These are phyloP conservation scores for Lerema accius DNA, from an alignment of 1,140 invertebrate genomes.

Conservation along the genomic window DNA sequence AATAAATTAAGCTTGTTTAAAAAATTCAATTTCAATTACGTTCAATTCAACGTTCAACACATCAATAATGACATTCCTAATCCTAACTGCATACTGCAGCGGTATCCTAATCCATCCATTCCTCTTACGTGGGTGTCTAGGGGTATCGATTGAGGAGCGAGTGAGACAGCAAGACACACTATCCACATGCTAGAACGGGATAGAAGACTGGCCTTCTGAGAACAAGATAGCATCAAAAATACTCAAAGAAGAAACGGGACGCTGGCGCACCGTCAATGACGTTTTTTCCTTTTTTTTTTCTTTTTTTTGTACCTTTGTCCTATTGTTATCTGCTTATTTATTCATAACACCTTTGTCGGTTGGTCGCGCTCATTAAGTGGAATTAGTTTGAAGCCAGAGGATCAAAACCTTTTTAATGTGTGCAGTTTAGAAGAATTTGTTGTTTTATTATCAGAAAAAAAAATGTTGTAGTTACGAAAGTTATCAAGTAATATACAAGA, in stretches of 20 bases:
- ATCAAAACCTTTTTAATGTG: slow-evolving; percentile 35
- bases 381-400: slow-evolving; percentile 44
- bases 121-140: slow-evolving; percentile 67
- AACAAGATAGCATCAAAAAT: slow-evolving; percentile 74
- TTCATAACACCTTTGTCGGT: slow-evolving; percentile 77
- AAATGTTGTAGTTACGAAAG: no score
- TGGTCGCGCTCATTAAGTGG: slow-evolving; percentile 58
- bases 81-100: not conserved
- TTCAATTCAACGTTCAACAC: no score
- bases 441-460: no score
- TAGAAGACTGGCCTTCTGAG: slow-evolving; percentile 55
- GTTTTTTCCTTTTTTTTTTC: slow-evolving; percentile 32
- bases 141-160: slow-evolving; percentile 64
- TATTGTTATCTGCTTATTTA: slow-evolving; percentile 64
- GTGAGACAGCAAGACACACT: slow-evolving; percentile 39
- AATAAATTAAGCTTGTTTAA: no score
- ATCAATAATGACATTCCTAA: no score
- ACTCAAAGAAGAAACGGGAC: slow-evolving; percentile 62
- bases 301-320: slow-evolving; percentile 44
- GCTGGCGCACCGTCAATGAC: slow-evolving; percentile 68
- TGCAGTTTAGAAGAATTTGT: no score
- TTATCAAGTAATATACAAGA: no score
- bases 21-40: no score
- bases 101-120: slow-evolving; percentile 12
- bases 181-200: slow-evolving; percentile 38